Evolutionary conservation across 2,888 invertebrate species (phyloP).

Genomic region (Andrena camellia): DNA sequence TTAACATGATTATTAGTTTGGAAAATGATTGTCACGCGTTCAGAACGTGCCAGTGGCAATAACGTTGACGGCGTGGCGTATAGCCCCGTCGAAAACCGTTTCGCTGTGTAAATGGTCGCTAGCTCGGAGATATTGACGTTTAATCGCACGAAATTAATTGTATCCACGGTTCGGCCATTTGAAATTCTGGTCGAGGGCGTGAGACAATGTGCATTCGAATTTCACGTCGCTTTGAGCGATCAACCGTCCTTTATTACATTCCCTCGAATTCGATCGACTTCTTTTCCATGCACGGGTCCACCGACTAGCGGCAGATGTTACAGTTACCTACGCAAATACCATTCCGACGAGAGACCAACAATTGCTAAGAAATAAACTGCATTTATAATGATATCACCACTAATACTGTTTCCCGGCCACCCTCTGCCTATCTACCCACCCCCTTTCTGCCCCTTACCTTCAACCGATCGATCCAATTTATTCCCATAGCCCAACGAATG

Average conservation of each 20-base stretch:
- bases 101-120: conserved; percentile 40
- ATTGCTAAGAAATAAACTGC: no score
- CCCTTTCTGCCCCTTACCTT: neutral
- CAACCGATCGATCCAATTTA: conserved; percentile 5
- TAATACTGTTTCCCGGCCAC: neutral
- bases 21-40: conserved; percentile 42
- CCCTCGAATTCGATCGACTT: neutral
- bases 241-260: neutral
- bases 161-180: neutral
- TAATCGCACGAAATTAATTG: conserved; percentile 52
- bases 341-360: no score
- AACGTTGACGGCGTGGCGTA: conserved; percentile 11
- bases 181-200: conserved; percentile 23
- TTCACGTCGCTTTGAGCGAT: neutral
- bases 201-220: neutral
- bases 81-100: conserved; percentile 43
- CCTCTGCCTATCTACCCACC: no score
- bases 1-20: conserved; percentile 22
- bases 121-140: conserved; percentile 49
- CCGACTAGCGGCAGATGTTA: no score
- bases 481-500: neutral
- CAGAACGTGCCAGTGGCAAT: conserved; percentile 50
- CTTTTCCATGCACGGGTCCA: neutral
- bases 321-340: no score
- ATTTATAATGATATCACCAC: no score